Base-by-base conservation (phyloP, 2,113 vertebrate genomes). In the Emydura subglobosa region DNA sequence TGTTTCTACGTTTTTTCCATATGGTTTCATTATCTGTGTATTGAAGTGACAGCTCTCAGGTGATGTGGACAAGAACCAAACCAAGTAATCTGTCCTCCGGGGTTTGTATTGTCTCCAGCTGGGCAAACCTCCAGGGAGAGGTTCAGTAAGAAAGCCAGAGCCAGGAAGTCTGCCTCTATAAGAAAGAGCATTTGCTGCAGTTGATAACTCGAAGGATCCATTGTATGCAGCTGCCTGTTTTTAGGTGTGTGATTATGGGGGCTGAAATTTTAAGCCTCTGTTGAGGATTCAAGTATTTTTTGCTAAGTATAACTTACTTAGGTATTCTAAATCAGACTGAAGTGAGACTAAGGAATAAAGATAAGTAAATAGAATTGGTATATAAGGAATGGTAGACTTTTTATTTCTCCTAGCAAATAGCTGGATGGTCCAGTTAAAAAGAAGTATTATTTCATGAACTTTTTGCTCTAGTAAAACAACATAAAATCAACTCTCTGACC, bases 111-210 rank as follows among this genome's bases (percentile, higher is more conserved):
- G 83, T 94, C 89, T 96, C 65, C 29, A 47, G 79, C 6, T 82
- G 51, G 7, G 55, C 3, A 42, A 17, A 82, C 57, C 87, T 94
- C 78, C 65, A 91, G 78, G 61, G 94, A 55, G 94, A 80, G 7
- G 39, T 68, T 84, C 83, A 83, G 57, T 85, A 96, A 91, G 79
- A 88, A 95, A 96, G 91, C 42, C 44, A 87, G 72, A 97, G 84
- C 27, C 87, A 79, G 34, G 59, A 86, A 87, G 7, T 95, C 92
- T 89, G 29, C 85, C 89, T 92, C 72, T 2, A 1, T 86, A 83
- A 74, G 29, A 49, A 88, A 90, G 94, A 39, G 25, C 3, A 14
- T 96, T 78, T 88, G 53, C 42, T 93, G 76, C 22, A 39, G 2
- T n/a, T 47, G 34, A 87, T 93, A 89, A 82, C 82, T 55, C 57